These are phyloP conservation scores for Corythoichthys intestinalis DNA, from an alignment of 2,113 vertebrate genomes.

Conservation along the genomic window DNA sequence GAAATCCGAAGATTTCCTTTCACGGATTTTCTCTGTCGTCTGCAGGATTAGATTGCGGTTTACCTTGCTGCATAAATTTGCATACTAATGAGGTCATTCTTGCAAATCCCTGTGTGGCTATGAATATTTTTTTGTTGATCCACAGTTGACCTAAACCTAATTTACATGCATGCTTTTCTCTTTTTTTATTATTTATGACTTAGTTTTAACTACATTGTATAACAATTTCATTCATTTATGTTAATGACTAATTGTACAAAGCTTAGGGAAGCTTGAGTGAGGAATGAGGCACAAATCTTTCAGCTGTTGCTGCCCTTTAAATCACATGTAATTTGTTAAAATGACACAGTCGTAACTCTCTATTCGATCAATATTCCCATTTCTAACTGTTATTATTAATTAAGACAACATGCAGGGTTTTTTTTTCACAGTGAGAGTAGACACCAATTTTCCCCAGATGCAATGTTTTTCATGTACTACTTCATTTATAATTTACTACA, in stretches of 20 bases:
- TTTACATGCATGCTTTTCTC: constrained; percentile 9
- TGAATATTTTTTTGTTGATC: constrained; percentile 8
- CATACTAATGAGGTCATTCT: constrained; percentile 17
- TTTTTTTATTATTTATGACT: not conserved
- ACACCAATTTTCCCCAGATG: not conserved
- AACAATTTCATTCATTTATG: no score
- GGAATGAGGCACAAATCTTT: no score
- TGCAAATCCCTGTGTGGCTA: constrained; percentile 8
- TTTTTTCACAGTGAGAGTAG: not conserved
- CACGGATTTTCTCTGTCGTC: constrained; percentile 13
- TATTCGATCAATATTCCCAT: no score
- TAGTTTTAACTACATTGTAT: no score
- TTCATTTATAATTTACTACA: not conserved
- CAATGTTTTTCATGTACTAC: not conserved
- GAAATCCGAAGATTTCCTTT: constrained; percentile 1
- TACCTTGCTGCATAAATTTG: constrained; percentile 22
- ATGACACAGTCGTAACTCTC: no score
- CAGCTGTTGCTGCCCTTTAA: no score
- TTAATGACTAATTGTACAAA: no score
- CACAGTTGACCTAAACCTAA: constrained; percentile 1
- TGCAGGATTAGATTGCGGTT: constrained; percentile 17
- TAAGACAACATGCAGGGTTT: not conserved
- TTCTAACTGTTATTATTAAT: no score
- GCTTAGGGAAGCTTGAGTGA: no score
- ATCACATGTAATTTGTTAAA: no score